phyloP scores from a whole-genome alignment of 2,888 invertebrate species.

The Oscheius sp. region DNA sequence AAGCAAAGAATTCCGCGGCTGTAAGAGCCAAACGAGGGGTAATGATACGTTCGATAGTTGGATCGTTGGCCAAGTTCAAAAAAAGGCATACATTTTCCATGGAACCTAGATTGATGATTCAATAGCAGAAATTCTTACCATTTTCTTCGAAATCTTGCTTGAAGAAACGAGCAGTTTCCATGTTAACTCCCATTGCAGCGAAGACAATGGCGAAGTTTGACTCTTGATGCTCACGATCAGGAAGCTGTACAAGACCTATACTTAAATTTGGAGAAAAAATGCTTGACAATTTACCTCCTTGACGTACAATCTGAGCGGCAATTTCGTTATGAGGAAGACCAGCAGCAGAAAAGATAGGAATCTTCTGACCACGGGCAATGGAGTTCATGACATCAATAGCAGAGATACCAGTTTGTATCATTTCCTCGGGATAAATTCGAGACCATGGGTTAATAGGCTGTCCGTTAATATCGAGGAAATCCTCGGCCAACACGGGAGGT shows the following conservation, averaged over 20 bases:
- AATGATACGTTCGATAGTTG: constrained; percentile 99
- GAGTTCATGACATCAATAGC: constrained; percentile 99
- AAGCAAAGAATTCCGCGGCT: constrained; percentile 97
- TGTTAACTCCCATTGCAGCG: constrained; percentile 90
- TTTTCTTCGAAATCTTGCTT: constrained; percentile 83
- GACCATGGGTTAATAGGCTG: constrained; percentile 99
- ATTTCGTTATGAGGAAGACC: constrained; percentile 99
- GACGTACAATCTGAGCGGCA: constrained; percentile 99
- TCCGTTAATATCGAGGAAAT: constrained; percentile 95
- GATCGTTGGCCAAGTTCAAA: constrained; percentile 98
- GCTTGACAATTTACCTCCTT: constrained; percentile 80
- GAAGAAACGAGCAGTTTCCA: constrained; percentile 98
- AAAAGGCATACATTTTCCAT: constrained; percentile 99
- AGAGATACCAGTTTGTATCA: constrained; percentile 99
- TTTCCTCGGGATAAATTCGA: constrained; percentile 99
- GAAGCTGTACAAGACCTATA: constrained; percentile 82
- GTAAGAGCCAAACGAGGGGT: constrained; percentile 97
- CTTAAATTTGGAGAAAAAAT: not conserved
- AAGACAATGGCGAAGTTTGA: constrained; percentile 98
- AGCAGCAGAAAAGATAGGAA: constrained; percentile 99
- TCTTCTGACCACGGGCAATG: constrained; percentile 97
- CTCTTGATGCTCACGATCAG: constrained; percentile 82
- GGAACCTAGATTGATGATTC: constrained; percentile 74
- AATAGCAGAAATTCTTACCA: constrained; percentile 74
- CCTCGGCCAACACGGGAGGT: constrained; percentile 96